Evolutionary conservation across 2,888 invertebrate species (phyloP).

Genomic region (Ophion costatus): DNA sequence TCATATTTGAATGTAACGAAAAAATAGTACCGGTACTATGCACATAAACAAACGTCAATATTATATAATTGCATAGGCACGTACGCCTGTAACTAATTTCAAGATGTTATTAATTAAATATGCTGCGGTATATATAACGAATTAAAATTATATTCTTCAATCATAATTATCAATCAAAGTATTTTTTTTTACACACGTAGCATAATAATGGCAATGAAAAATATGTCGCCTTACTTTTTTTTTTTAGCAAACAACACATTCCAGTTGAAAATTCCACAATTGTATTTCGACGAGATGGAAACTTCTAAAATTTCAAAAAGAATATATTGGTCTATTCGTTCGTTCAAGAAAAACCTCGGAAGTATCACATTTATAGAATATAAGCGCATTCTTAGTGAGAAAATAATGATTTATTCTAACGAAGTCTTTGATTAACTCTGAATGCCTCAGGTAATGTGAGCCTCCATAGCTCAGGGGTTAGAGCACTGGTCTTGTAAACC

Average conservation of each 20-base stretch:
- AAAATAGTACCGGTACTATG: too few relatives aligned
- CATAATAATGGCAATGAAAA: background rate
- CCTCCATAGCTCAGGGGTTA: slow-evolving; percentile 81
- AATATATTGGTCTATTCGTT: background rate
- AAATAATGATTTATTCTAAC: background rate
- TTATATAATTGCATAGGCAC: too few relatives aligned
- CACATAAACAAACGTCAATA: too few relatives aligned
- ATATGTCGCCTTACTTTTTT: background rate
- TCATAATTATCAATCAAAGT: too few relatives aligned
- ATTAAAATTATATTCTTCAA: too few relatives aligned
- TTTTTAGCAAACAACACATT: too few relatives aligned
- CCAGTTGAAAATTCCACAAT: background rate
- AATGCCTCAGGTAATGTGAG: slow-evolving; percentile 51
- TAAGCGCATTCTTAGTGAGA: background rate
- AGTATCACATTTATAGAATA: background rate
- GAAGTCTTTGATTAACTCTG: slow-evolving; percentile 19
- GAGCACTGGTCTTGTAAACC: slow-evolving; percentile 82
- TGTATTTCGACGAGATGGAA: background rate
- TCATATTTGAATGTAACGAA: too few relatives aligned
- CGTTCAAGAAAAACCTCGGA: background rate
- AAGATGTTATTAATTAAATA: too few relatives aligned
- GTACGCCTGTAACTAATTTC: too few relatives aligned
- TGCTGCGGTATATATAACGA: too few relatives aligned
- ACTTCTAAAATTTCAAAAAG: background rate
- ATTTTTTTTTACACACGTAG: background rate